Percentiles rank a stretch among this genome's conserved stretches.
Conservation (phyloP, 2,113 vertebrate species). For the Trochalopteron elliotii region DNA sequence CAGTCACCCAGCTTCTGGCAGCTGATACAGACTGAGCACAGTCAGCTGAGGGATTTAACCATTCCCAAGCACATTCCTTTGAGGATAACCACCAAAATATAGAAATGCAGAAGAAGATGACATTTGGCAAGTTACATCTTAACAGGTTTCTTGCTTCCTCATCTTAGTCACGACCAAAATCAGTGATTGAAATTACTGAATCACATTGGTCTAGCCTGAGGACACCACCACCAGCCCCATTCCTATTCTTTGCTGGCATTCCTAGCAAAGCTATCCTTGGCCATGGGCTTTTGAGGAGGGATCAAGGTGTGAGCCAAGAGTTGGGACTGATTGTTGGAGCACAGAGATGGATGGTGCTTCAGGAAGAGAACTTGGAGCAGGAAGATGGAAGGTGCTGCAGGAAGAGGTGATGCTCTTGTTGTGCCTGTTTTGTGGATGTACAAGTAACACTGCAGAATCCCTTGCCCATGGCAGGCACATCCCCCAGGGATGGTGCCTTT, state of each 20-base stretch:
- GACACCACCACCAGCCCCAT: neutral
- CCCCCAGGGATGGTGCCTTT: too few species aligned
- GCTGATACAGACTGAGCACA: neutral
- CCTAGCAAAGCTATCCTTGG: neutral
- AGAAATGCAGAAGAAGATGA: neutral
- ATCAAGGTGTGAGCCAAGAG: accelerated
- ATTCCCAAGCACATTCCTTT: neutral
- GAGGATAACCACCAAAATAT: neutral
- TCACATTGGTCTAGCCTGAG: neutral
- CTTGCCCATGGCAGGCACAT: too few species aligned
- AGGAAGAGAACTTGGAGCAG: accelerated
- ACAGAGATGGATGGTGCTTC: neutral
- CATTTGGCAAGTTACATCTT: neutral
- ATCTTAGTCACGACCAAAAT: neutral
- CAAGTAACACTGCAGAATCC: too few species aligned
- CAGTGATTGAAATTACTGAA: neutral
- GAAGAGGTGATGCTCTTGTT: too few species aligned
- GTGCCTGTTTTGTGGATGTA: too few species aligned
- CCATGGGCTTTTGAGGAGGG: neutral
- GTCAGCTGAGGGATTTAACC: neutral
- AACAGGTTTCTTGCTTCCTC: neutral
- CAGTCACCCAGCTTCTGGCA: accelerated
- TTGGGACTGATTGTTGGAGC: neutral
- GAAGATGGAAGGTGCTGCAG: too few species aligned
- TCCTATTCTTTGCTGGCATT: neutral